These are phyloP conservation scores for Chloroclysta siterata DNA, from an alignment of 2,888 invertebrate genomes.

Conservation along the genomic window DNA sequence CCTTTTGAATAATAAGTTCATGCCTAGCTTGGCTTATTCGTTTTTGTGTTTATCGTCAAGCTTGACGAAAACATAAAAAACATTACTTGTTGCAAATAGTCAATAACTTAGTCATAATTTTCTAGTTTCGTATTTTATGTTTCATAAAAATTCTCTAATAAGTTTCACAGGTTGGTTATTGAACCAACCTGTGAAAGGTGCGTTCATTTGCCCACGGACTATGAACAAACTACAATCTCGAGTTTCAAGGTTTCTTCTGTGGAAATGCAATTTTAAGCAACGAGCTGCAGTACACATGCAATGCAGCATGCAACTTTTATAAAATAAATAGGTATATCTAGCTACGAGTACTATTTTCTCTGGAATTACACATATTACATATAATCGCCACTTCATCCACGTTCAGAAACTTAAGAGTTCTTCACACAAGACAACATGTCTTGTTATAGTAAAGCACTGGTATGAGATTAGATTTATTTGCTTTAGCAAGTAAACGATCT, in stretches of 20 bases:
- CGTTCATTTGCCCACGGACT: neutral
- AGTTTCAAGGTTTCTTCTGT: conserved; percentile 5
- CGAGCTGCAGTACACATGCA: neutral
- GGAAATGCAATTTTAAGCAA: conserved; percentile 5
- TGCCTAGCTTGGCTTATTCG: too few species aligned
- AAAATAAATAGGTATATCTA: neutral
- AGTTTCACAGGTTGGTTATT: neutral
- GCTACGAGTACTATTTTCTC: too few species aligned
- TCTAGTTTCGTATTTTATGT: neutral
- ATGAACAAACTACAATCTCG: conserved; percentile 2
- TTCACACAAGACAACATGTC: too few species aligned
- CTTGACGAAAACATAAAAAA: neutral
- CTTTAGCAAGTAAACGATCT: neutral
- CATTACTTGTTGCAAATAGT: neutral
- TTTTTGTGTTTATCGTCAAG: neutral
- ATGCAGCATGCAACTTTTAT: conserved; percentile 1
- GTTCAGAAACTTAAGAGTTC: too few species aligned
- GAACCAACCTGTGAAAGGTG: too few species aligned
- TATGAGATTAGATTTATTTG: neutral
- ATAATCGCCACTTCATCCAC: too few species aligned
- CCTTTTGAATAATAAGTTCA: too few species aligned
- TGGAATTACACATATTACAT: too few species aligned
- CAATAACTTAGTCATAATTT: neutral
- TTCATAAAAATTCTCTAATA: neutral
- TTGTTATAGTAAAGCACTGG: too few species aligned